Base-by-base conservation (phyloP, 2,888 invertebrate species). In the Eristalis tenax region DNA sequence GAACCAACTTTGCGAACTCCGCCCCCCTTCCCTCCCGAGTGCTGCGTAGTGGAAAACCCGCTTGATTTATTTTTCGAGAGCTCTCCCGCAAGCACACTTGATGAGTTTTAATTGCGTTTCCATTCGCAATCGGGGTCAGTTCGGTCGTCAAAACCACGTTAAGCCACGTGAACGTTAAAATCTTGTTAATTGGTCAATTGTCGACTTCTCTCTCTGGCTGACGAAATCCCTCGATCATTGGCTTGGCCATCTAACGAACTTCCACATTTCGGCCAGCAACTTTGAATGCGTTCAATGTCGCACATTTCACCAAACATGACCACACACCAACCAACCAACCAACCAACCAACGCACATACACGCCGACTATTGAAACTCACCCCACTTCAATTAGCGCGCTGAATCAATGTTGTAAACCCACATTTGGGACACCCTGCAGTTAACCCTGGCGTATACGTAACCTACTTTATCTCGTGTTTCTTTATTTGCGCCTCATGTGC, bases 391-490 rank as follows among this genome's bases (percentile, higher is more conserved):
- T 57, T 57, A 57, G 57, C 57, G 23, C 22, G 22, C 22, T 23
- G 23, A 57, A 57, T 23, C 22, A 57, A 57, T 23, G 68, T 50
- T 68, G 28, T 68, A 35, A 56, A 26, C 50, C 18, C 32, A 50
- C 18, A 32, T 69, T 28, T 32, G 26, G 56, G 56, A 11, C 68
- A 56, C 28, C 43, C 69, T 65, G 64, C 38, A 43, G 59, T 64
- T 65, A 35, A 79, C 79, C 63, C 68, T 74, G 79, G 63, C 79
- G 74, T 69, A 83, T 83, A 79, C 83, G 83, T 70, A 83, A 83
- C 83, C 50, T 69, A 23, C 13, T 69, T 77, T 56, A 68, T 76
- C 68, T 50, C 15, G 5, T 66, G 40, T 82, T 69, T 65, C 13
- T 57, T 65, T 65, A 13, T 26, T 50, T 38, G 22, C 50, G 8